A percentile compares a stretch with the other conserved stretches of the same genome.
phyloP scores from a whole-genome alignment of 1,140 invertebrate genomes.

The Orussus abietinus region DNA sequence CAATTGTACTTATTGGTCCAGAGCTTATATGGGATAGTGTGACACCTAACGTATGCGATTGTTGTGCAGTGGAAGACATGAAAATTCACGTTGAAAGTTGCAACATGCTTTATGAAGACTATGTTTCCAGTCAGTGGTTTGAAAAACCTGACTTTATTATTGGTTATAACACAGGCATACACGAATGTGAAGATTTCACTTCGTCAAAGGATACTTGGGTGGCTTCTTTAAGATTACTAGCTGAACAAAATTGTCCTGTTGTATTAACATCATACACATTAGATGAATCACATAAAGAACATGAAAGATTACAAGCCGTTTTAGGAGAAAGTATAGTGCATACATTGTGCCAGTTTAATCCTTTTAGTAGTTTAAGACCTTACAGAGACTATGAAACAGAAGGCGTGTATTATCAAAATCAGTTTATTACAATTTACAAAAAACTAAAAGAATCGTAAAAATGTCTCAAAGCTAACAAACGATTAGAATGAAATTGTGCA shows the following conservation, averaged over 20 bases:
- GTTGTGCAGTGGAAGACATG: conserved; percentile 21
- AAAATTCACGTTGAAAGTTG: conserved; percentile 20
- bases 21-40: conserved; percentile 23
- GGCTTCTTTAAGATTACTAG: conserved; percentile 24
- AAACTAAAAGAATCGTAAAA: conserved; percentile 15
- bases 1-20: conserved; percentile 35
- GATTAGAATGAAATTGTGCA: no score
- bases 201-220: conserved; percentile 32
- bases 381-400: conserved; percentile 38
- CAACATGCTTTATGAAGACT: conserved; percentile 29
- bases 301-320: conserved; percentile 28
- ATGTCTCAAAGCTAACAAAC: no score
- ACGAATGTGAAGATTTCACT: conserved; percentile 27
- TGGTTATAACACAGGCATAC: conserved; percentile 40
- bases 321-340: conserved; percentile 20
- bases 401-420: conserved; percentile 37
- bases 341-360: conserved; percentile 30
- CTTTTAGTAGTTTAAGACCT: conserved; percentile 37
- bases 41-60: conserved; percentile 23
- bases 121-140: conserved; percentile 18
- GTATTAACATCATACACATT: conserved; percentile 34
- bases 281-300: conserved; percentile 31
- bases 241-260: conserved; percentile 33
- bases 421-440: conserved; percentile 36
- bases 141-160: conserved; percentile 33